A percentile compares a stretch with the other conserved stretches of the same genome.
Evolutionary conservation across 2,113 vertebrate species (phyloP).

Genomic region (Progne subis): DNA sequence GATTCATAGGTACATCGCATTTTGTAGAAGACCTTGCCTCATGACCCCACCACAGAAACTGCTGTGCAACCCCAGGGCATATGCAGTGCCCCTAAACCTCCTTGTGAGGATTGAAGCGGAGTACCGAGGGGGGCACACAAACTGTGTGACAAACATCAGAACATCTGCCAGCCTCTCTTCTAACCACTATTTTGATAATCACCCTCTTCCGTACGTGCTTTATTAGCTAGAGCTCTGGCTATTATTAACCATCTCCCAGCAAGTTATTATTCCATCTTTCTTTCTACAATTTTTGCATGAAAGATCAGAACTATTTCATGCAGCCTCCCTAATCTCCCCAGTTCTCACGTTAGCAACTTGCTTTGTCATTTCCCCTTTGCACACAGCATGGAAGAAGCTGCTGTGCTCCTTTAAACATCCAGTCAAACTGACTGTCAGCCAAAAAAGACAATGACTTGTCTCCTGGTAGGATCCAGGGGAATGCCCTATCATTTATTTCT

Average conservation of each 20-base stretch:
- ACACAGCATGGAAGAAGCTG: not conserved
- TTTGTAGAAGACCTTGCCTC: not conserved
- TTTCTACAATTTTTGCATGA: not conserved
- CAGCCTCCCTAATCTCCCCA: not conserved
- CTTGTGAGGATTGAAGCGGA: fast-evolving
- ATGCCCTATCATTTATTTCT: conserved; percentile 26
- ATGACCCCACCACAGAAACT: not conserved
- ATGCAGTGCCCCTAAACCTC: not conserved
- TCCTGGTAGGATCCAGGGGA: not conserved
- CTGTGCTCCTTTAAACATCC: conserved; percentile 13
- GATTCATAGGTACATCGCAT: not conserved
- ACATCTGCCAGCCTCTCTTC: not conserved
- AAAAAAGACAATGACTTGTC: not conserved
- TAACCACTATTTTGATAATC: not conserved
- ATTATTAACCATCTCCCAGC: not conserved
- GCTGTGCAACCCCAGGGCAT: not conserved
- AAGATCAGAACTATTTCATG: not conserved
- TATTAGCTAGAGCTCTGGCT: not conserved
- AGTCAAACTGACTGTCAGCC: not conserved
- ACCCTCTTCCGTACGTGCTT: not conserved
- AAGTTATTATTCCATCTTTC: not conserved
- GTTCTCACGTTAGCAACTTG: not conserved
- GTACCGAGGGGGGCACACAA: fast-evolving
- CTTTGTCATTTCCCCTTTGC: not conserved
- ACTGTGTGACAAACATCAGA: not conserved